Percentiles rank a stretch among this genome's conserved stretches.
phyloP scores from a whole-genome alignment of 2,888 invertebrate genomes.

The Acronicta alni region DNA sequence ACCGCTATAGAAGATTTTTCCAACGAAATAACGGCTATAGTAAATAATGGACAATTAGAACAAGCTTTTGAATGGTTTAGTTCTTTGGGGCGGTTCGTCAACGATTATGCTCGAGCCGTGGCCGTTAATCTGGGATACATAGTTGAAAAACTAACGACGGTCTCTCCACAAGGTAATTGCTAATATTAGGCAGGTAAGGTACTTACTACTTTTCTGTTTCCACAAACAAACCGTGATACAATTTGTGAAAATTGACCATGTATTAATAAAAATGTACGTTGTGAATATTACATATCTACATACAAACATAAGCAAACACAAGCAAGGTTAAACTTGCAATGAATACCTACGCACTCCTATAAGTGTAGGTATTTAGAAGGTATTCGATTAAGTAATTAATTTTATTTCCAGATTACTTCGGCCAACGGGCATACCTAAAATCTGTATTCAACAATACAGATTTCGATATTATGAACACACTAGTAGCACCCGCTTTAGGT shows the following conservation, averaged over 20 bases:
- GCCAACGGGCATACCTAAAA: constrained; percentile 64
- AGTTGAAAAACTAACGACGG: constrained; percentile 67
- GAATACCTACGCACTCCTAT: too few relatives aligned
- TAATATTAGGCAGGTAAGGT: too few relatives aligned
- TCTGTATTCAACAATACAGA: constrained; percentile 64
- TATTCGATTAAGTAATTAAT: not conserved
- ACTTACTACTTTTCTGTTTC: too few relatives aligned
- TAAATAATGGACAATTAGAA: constrained; percentile 85
- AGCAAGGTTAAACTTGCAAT: too few relatives aligned
- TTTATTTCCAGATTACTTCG: constrained; percentile 71
- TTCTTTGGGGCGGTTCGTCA: constrained; percentile 89
- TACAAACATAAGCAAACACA: too few relatives aligned
- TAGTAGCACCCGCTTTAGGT: constrained; percentile 91
- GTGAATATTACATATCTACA: too few relatives aligned
- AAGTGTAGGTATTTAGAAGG: too few relatives aligned
- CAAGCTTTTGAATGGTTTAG: constrained; percentile 91
- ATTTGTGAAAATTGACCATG: too few relatives aligned
- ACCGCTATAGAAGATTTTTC: constrained; percentile 88
- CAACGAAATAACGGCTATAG: constrained; percentile 79
- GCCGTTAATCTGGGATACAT: constrained; percentile 91
- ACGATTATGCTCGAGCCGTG: constrained; percentile 89
- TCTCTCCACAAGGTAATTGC: constrained; percentile 18
- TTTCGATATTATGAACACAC: constrained; percentile 91
- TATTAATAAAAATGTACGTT: too few relatives aligned
- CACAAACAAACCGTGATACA: too few relatives aligned